Evolutionary conservation across 2,888 invertebrate species (phyloP).

Genomic region (Smittia sp.): DNA sequence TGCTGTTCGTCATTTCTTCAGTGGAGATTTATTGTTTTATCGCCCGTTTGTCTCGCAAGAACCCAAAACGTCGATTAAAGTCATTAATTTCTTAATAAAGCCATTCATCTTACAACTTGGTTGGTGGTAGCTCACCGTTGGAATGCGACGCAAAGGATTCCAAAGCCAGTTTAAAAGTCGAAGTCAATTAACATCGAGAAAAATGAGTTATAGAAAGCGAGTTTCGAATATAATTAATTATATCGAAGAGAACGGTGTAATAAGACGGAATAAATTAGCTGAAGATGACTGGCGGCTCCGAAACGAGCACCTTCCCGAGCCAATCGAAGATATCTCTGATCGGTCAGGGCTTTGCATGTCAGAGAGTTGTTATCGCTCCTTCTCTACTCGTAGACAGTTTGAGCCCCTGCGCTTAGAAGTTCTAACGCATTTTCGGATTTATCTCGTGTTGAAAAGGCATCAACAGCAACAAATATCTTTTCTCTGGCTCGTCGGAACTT

Average conservation of each 20-base stretch:
- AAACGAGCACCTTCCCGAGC: background rate
- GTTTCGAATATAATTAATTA: conserved; percentile 19
- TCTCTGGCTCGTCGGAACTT: conserved; percentile 7
- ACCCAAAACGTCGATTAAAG: conserved; percentile 4
- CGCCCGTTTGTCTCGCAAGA: background rate
- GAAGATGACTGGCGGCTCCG: conserved; percentile 10
- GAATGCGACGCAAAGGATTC: background rate
- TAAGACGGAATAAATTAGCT: conserved; percentile 1
- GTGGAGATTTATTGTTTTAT: background rate
- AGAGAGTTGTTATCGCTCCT: too few relatives aligned
- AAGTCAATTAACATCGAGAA: background rate
- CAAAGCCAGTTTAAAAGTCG: background rate
- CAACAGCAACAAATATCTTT: background rate
- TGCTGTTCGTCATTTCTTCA: background rate
- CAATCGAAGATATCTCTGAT: background rate
- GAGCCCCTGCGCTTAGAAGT: background rate
- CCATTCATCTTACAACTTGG: background rate
- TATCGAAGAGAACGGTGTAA: conserved; percentile 5
- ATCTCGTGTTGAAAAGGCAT: conserved; percentile 32
- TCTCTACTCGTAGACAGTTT: background rate
- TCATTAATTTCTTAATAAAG: conserved; percentile 21
- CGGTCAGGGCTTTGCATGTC: background rate
- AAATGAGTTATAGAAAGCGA: conserved; percentile 5
- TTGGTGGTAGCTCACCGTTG: conserved; percentile 17
- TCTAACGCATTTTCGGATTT: conserved; percentile 7